A percentile compares a stretch with the other conserved stretches of the same genome.
Evolutionary conservation across 2,113 vertebrate species (phyloP).

Genomic region (Cyprinus carpio): DNA sequence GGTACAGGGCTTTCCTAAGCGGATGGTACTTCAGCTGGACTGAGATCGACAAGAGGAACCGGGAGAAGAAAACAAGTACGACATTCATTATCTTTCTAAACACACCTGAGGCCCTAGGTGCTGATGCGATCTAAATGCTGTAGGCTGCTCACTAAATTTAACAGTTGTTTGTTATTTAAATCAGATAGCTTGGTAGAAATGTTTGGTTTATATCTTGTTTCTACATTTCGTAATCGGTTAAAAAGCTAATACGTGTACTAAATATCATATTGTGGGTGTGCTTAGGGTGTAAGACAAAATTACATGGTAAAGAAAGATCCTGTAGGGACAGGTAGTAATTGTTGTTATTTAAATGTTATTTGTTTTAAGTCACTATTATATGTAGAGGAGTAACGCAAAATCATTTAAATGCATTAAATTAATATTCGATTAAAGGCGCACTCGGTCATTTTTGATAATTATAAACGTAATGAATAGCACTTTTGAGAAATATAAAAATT

Average conservation of each 20-base stretch:
- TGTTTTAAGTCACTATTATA: background rate
- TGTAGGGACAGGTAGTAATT: background rate
- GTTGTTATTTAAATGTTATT: background rate
- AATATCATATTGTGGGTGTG: background rate
- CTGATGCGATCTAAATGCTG: too few relatives aligned
- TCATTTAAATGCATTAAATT: background rate
- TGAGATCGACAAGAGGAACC: conserved; percentile 72
- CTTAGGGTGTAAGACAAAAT: background rate
- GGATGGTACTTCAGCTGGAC: conserved; percentile 78
- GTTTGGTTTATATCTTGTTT: background rate
- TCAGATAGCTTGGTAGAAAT: background rate
- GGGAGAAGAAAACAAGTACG: conserved; percentile 70
- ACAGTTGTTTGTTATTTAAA: background rate
- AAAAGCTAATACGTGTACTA: background rate
- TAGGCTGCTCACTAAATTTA: background rate
- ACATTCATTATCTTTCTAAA: background rate
- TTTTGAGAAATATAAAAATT: background rate
- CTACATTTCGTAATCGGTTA: background rate
- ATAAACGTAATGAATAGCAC: background rate
- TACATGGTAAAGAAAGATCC: background rate
- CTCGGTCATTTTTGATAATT: background rate
- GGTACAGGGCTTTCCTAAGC: conserved; percentile 70
- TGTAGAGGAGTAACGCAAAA: background rate
- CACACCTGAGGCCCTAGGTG: background rate
- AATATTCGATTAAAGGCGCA: background rate